phyloP scores from a whole-genome alignment of 92 coral and sea anemone genomes.

The Umimayanthus kanabou region DNA sequence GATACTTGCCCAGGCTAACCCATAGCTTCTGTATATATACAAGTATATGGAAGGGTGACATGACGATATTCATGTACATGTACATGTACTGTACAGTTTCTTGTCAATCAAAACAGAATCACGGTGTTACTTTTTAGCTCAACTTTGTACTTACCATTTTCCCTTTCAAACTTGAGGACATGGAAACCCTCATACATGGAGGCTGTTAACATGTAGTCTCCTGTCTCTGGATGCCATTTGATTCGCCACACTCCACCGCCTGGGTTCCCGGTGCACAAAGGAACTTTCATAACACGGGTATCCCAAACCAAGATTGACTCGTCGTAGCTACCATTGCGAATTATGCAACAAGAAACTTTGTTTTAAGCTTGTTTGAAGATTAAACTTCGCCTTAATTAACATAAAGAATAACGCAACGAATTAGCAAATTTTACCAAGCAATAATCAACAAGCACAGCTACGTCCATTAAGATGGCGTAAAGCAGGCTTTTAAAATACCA shows the following conservation, averaged over 20 bases:
- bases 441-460: background rate
- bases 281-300: constrained; percentile 79
- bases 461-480: background rate
- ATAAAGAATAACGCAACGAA: background rate
- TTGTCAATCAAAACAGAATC: no score
- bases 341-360: background rate
- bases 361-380: background rate
- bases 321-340: constrained; percentile 70
- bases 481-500: no score
- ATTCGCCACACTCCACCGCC: constrained; percentile 99
- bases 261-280: constrained; percentile 74
- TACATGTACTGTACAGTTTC: no score
- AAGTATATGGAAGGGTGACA: no score
- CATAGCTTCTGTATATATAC: no score
- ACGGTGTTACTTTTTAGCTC: background rate
- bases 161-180: constrained; percentile 58
- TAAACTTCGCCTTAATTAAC: background rate
- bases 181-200: constrained; percentile 95
- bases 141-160: constrained; percentile 54
- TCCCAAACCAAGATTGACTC: constrained; percentile 92
- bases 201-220: constrained; percentile 78
- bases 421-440: no score
- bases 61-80: no score
- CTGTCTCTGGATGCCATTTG: constrained; percentile 92
- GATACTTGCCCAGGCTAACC: no score